Evolutionary conservation across 2,888 invertebrate species (phyloP), one percentile per base, ranked within the genome.

Genomic region (Merodon equestris): DNA sequence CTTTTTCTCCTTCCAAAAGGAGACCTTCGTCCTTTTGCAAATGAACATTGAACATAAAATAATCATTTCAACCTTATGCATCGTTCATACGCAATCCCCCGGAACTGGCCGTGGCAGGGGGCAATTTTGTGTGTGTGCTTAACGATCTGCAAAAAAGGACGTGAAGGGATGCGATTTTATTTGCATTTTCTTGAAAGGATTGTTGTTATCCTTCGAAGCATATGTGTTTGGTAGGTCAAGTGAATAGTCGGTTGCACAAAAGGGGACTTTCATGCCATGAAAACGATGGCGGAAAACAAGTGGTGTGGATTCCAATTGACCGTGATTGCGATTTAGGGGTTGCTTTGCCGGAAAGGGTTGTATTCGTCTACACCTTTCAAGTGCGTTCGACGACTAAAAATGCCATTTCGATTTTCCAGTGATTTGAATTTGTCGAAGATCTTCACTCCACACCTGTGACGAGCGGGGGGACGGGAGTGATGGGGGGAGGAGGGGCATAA

Each of bases 61-160:
- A 79, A 79, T 79, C 79, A 79, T 79, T 79, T 60, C 64, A 74
- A 70, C 74, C 79, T 79, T 70, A 58, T 79, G 70, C 74, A 79
- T 64, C 45, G 51, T 71, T 72, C 60, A 57, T 50, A 61, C 17
- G 50, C 27, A n/a, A 15, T 17, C 44, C 12, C 18, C 4, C 48
- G 3, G 27, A 27, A 27, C 27, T 27, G 27, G 3, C 27, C 12
- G n/a, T 15, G 19, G 2, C 13, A 19, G 14, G 38, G 13, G 44
- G 60, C 40, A 42, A 44, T 44, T 61, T 51, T 77, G 56, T 66
- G 77, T 63, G 63, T 79, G 63, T 79, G 79, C 60, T 74, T 74
- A 79, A 79, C 79, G 79, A 79, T 79, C 79, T 79, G 79, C 79
- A 74, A 79, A 79, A 79, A 79, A 47, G 77, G 73, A 77, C 61